phyloP scores from a whole-genome alignment of 53 echinoderm and acorn worm genomes.

The Holothuria leucospilota region DNA sequence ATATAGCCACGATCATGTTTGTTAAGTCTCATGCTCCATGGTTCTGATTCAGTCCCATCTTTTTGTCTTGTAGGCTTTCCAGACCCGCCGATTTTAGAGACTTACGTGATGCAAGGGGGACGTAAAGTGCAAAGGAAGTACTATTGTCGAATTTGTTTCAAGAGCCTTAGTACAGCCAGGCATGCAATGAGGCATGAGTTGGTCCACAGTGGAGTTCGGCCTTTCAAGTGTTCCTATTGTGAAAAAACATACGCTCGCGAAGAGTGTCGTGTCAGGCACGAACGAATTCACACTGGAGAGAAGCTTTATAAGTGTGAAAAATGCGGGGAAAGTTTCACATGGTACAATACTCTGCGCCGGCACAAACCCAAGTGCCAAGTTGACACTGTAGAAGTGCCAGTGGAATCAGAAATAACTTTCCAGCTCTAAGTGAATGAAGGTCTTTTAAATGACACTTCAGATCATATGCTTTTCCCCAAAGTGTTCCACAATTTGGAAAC shows the following conservation, averaged over 20 bases:
- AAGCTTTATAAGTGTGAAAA: constrained; percentile 24
- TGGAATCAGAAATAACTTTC: too few relatives aligned
- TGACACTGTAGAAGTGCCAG: not conserved
- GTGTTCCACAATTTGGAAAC: too few relatives aligned
- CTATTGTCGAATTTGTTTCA: constrained; percentile 35
- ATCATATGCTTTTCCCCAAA: not conserved
- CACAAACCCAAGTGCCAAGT: constrained; percentile 15
- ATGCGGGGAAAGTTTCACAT: constrained; percentile 20
- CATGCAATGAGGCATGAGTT: constrained; percentile 33
- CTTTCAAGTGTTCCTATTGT: constrained; percentile 35
- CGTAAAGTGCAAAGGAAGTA: not conserved
- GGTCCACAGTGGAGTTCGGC: constrained; percentile 31
- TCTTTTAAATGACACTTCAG: too few relatives aligned
- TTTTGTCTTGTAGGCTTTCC: constrained; percentile 22
- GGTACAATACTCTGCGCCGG: constrained; percentile 21
- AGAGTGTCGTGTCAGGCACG: constrained; percentile 29
- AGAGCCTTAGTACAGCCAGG: constrained; percentile 27
- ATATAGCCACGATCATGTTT: too few relatives aligned
- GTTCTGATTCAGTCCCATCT: constrained; percentile 1
- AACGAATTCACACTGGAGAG: constrained; percentile 28
- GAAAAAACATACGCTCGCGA: constrained; percentile 24
- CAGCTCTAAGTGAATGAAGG: too few relatives aligned
- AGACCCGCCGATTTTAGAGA: not conserved
- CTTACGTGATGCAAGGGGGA: constrained; percentile 16
- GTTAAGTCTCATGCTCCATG: too few relatives aligned